Percentiles rank a stretch among this genome's conserved stretches.
Conservation (phyloP, 2,888 invertebrate genomes). For the Mechanitis messenoides region DNA sequence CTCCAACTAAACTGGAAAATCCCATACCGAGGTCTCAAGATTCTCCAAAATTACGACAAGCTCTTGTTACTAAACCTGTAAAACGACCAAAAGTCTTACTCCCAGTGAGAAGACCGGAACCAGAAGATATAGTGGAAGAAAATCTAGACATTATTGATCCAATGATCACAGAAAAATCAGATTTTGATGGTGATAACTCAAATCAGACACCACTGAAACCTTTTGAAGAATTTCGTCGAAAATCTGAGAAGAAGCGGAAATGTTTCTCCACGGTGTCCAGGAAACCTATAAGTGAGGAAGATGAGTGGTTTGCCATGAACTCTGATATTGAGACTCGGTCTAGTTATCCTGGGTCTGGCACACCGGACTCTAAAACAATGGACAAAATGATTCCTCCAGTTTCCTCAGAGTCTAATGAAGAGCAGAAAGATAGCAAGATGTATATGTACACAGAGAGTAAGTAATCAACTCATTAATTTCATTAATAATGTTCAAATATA, state of each 20-base stretch:
- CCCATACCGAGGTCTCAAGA: constrained; percentile 41
- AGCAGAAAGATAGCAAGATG: constrained; percentile 45
- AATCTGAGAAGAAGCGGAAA: constrained; percentile 40
- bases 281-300: constrained; percentile 53
- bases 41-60: constrained; percentile 61
- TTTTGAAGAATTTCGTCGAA: constrained; percentile 35
- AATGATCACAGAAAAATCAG: constrained; percentile 32
- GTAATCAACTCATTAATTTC: constrained; percentile 30
- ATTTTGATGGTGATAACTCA: constrained; percentile 62
- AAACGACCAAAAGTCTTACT: constrained; percentile 60
- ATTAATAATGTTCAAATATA: no score
- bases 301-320: constrained; percentile 52
- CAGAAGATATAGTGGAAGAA: constrained; percentile 35
- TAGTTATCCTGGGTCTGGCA: constrained; percentile 60
- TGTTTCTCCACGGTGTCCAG: constrained; percentile 43
- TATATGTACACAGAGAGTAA: constrained; percentile 63
- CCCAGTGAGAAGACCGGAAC: constrained; percentile 52
- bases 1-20: constrained; percentile 29
- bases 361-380: constrained; percentile 56
- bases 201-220: constrained; percentile 64
- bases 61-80: constrained; percentile 51
- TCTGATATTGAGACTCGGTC: constrained; percentile 65
- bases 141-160: constrained; percentile 26
- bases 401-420: constrained; percentile 54
- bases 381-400: constrained; percentile 39